Evolutionary conservation across 2,797 vertebrate species (phyloP), one percentile per base, ranked within the genome.

Genomic region (Poeciliopsis presidionis): DNA sequence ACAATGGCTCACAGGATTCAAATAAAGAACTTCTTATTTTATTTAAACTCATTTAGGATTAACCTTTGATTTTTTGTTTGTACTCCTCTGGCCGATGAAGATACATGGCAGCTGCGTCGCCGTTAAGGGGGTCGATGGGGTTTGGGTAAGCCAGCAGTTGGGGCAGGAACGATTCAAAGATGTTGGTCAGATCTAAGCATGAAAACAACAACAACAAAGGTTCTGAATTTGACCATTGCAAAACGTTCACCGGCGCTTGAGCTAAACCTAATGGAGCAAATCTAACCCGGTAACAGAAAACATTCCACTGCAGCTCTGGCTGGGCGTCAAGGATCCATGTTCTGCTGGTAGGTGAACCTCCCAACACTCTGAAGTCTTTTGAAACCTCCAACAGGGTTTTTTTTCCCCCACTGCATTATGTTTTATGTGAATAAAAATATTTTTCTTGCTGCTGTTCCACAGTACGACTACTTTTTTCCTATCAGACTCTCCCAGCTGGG

Each of bases 21-120:
- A 30, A 30, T 59, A 30, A 30, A 28, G 2, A 30, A 14, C 11
- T 7, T 46, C 9, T 25, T 78, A 72, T 71, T 49, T 20, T n/a
- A n/a, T 55, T 13, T 28, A 0, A n/a, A 46, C 46, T 49, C 14
- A 0, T 72, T 74, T 5, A n/a, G 16, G 33, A 0, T 7, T n/a
- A 76, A 99, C 98, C 98, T 99, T 99, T 99, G 92, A 99, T 99
- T 96, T 99, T 99, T 94, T 99, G 98, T 96, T 99, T 99, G 96
- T 99, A 99, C 90, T 99, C 98, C 89, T 99, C 98, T 87, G 98
- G 98, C 93, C 98, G 96, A 94, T 99, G 98, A 79, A 99, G 97
- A 94, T 99, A 99, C 98, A 99, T 99, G 93, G 98, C 98, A 75
- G 98, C 98, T 51, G 98, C 98, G 0, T 99, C 98, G 77, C 98